Evolutionary conservation across 2,888 invertebrate species (phyloP), one percentile per base, ranked within the genome.

Genomic region (Stenurella melanura): DNA sequence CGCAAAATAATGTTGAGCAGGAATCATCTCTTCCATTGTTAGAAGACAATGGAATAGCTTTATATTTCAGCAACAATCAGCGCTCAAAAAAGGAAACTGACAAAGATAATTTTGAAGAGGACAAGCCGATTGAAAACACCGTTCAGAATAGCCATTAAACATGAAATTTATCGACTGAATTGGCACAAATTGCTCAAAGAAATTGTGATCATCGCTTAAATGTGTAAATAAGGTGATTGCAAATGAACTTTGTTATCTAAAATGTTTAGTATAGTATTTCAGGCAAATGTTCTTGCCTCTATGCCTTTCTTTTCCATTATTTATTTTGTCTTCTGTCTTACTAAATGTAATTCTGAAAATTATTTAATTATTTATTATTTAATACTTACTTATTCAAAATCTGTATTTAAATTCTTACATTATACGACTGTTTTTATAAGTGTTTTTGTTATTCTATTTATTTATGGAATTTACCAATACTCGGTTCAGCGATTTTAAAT

Each of bases 1-100:
- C 88, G 85, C 19, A 58, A 21, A 17, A 83, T 85, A 0, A 89
- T 86, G 54, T 85, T 85, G 0, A 82, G 86, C 79, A 79, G 19
- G 80, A 83, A 73, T 64, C 73, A 38, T 72, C 80, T 57, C 73
- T 91, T 0, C 88, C 90, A 15, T 90, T 92, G 7, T 87, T 91
- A 6, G 91, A 92, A 71, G 91, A 92, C 38, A 92, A 92, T 70
- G 92, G 92, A 70, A 92, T 93, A 0, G 93, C 93, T 0, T 88
- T 93, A 38, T 93, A 91, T 84, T 93, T 92, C 82, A 88, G 84
- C 75, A 88, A 87, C 78, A 87, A 86, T 74, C 76, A 82, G 19
- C 75, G 78, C 26, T 72, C 77, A 50, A 81, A 80, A 19, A 81
- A 82, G 54, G 81, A 80, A 18, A 73, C 54, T 2, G 60, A 38